Evolutionary conservation across 2,113 vertebrate genomes (phyloP).

Genomic region (Neodon shergylaensis): DNA sequence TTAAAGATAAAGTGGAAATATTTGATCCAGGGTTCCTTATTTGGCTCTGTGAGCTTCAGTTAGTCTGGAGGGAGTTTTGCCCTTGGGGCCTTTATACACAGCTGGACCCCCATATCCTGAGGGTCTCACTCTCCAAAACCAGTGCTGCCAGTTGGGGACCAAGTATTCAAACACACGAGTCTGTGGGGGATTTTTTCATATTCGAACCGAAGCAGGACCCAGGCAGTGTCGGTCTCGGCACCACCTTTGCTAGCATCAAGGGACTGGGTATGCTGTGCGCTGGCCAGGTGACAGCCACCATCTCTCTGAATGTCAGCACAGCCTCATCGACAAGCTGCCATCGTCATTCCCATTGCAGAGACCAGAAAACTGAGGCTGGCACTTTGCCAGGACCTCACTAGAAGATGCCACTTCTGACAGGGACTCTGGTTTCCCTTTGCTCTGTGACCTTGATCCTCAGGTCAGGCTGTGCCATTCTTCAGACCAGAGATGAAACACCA

Average conservation of each 20-base stretch:
- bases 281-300: neutral
- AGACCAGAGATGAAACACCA: neutral
- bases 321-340: no score
- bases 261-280: neutral
- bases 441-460: constrained; percentile 17
- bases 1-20: neutral
- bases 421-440: neutral
- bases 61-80: neutral
- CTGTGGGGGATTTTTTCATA: neutral
- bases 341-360: neutral
- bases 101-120: neutral
- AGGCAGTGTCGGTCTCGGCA: neutral
- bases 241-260: rapidly evolving
- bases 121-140: neutral
- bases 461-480: neutral
- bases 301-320: neutral
- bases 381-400: neutral
- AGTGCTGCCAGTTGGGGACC: neutral
- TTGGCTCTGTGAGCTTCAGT: neutral
- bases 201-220: neutral
- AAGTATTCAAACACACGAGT: neutral
- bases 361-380: neutral
- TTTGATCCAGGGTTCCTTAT: neutral
- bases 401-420: neutral
- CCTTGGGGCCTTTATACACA: neutral